A percentile compares a stretch with the other conserved stretches of the same genome.
These are phyloP conservation scores for Ceratina australensis DNA, from an alignment of 1,140 invertebrate genomes.

Conservation along the genomic window DNA sequence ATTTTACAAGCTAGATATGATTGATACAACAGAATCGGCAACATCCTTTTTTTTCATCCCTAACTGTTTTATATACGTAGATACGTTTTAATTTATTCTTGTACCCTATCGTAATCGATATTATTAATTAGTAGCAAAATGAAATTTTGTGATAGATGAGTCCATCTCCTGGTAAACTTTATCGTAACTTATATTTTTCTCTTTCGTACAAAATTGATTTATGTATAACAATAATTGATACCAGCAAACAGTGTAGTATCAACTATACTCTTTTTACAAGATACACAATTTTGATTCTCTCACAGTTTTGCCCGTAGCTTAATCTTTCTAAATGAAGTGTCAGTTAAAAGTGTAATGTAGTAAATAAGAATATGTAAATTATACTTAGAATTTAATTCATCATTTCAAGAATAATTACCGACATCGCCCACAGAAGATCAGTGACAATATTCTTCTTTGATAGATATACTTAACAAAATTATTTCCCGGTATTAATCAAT, in stretches of 20 bases:
- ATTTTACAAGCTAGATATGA: slow-evolving; percentile 8
- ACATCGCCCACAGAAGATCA: slow-evolving; percentile 20
- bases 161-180: not conserved
- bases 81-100: slow-evolving; percentile 5
- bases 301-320: slow-evolving; percentile 9
- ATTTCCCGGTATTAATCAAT: slow-evolving; percentile 14
- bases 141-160: slow-evolving; percentile 16
- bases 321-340: slow-evolving; percentile 4
- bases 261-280: slow-evolving; percentile 30
- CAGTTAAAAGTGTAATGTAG: not conserved
- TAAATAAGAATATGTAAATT: not conserved
- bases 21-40: not conserved
- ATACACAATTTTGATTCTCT: slow-evolving; percentile 24
- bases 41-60: not conserved
- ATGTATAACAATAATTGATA: slow-evolving; percentile 40
- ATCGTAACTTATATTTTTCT: not conserved
- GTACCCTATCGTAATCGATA: slow-evolving; percentile 15
- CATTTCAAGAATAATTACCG: not conserved
- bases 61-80: slow-evolving; percentile 14
- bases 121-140: slow-evolving; percentile 23
- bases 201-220: slow-evolving; percentile 31
- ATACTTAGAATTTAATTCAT: not conserved
- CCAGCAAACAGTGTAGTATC: slow-evolving; percentile 33
- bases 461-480: slow-evolving; percentile 1
- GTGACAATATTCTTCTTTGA: slow-evolving; percentile 12